A percentile compares a stretch with the other conserved stretches of the same genome.
These are phyloP conservation scores for Chloroclystis v-ata DNA, from an alignment of 2,888 invertebrate genomes.

Conservation along the genomic window DNA sequence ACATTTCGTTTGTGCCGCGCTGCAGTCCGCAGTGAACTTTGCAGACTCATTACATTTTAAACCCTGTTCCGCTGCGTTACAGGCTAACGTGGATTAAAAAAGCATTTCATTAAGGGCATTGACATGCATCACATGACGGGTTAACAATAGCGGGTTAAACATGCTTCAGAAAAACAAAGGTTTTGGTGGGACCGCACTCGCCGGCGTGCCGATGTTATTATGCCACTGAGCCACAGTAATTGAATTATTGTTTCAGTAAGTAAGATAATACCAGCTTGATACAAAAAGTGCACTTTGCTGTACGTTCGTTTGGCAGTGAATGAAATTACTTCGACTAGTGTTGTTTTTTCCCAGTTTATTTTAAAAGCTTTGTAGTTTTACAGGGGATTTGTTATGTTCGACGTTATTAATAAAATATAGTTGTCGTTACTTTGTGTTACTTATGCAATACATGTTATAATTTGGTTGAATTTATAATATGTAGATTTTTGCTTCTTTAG, in stretches of 20 bases:
- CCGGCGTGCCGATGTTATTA: constrained; percentile 18
- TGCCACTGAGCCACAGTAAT: constrained; percentile 17
- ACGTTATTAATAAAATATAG: neutral
- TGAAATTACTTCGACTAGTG: neutral
- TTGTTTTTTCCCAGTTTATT: neutral
- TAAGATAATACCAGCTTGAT: constrained; percentile 7
- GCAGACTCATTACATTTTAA: constrained; percentile 15
- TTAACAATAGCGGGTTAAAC: constrained; percentile 53
- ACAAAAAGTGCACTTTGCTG: constrained; percentile 8
- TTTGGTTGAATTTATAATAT: too few species aligned
- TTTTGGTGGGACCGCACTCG: constrained; percentile 26
- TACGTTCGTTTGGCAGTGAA: neutral
- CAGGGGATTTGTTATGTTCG: too few species aligned
- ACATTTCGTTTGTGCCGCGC: constrained; percentile 49
- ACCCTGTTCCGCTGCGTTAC: constrained; percentile 19
- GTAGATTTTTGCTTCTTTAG: too few species aligned
- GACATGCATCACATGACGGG: constrained; percentile 54
- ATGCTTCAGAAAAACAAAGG: constrained; percentile 36
- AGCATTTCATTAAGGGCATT: constrained; percentile 57
- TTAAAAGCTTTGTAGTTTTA: neutral
- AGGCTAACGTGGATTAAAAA: constrained; percentile 23
- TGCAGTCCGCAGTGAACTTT: constrained; percentile 35
- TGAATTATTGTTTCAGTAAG: constrained; percentile 28
- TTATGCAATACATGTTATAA: too few species aligned
- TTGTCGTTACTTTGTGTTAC: too few species aligned